Percentiles rank a stretch among this genome's conserved stretches.
These are phyloP conservation scores for Sipha flava DNA, from an alignment of 1,140 invertebrate species.

Conservation along the genomic window DNA sequence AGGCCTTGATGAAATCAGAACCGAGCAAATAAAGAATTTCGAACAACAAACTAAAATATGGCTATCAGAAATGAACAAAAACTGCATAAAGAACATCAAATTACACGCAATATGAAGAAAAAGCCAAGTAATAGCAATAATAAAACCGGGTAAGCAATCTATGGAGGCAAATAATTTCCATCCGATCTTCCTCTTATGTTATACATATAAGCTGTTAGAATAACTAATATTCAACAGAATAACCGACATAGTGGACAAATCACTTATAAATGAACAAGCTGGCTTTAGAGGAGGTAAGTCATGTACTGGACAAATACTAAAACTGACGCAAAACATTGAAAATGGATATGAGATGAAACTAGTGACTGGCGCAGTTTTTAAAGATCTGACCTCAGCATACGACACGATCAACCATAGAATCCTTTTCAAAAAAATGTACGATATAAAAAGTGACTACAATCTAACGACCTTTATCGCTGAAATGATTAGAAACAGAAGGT, in stretches of 20 bases:
- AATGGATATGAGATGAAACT: too few species aligned
- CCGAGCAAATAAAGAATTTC: not conserved
- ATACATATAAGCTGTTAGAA: slow-evolving; percentile 15
- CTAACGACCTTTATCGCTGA: not conserved
- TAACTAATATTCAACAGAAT: not conserved
- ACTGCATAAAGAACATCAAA: not conserved
- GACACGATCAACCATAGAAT: not conserved
- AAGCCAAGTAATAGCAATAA: not conserved
- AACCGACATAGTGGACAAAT: not conserved
- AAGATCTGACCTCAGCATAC: too few species aligned
- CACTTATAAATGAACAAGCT: not conserved
- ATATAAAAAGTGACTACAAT: not conserved
- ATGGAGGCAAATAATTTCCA: not conserved
- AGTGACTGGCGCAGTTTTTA: too few species aligned
- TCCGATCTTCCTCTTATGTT: not conserved
- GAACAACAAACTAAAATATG: not conserved
- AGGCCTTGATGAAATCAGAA: not conserved
- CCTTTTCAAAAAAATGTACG: not conserved
- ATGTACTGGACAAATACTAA: too few species aligned
- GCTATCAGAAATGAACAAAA: not conserved
- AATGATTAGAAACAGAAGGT: not conserved
- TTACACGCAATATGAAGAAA: not conserved
- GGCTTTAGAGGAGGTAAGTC: not conserved
- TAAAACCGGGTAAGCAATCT: not conserved
- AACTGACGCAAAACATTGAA: too few species aligned